Evolutionary conservation across 2,113 vertebrate species (phyloP).

Genomic region (Halichoerus grypus): DNA sequence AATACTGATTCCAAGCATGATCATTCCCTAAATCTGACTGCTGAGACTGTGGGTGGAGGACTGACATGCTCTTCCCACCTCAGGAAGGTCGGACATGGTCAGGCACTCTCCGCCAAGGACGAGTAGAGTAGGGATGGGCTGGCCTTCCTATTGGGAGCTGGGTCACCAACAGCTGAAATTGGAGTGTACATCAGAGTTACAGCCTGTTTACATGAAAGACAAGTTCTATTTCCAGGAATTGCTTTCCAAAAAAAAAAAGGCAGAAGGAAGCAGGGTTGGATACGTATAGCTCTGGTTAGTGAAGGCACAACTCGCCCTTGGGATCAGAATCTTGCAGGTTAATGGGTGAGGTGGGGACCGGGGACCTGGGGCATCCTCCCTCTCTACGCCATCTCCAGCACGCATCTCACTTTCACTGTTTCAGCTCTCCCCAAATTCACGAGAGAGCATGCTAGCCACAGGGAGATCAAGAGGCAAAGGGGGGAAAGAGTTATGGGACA

Average conservation of each 20-base stretch:
- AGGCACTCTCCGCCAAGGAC: background rate
- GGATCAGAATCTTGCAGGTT: background rate
- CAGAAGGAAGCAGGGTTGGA: background rate
- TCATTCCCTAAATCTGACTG: background rate
- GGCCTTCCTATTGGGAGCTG: background rate
- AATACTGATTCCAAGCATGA: background rate
- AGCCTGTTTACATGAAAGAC: slow-evolving; percentile 45
- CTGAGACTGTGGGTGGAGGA: background rate
- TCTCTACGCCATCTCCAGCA: background rate
- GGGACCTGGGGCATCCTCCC: background rate
- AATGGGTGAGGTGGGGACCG: background rate
- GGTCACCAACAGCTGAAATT: background rate
- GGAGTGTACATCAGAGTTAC: background rate
- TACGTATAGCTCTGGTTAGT: background rate
- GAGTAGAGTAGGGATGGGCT: background rate
- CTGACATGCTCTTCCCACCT: background rate
- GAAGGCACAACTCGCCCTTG: background rate
- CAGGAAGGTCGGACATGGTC: background rate
- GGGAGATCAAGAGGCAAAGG: background rate
- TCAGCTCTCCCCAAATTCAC: background rate
- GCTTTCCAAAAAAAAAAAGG: background rate
- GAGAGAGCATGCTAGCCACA: background rate
- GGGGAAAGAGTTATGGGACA: no score
- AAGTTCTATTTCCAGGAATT: slow-evolving; percentile 6
- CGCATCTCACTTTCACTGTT: background rate